Evolutionary conservation across 2,888 invertebrate species (phyloP), one percentile per base, ranked within the genome.

Genomic region (Drosophila prolongata): DNA sequence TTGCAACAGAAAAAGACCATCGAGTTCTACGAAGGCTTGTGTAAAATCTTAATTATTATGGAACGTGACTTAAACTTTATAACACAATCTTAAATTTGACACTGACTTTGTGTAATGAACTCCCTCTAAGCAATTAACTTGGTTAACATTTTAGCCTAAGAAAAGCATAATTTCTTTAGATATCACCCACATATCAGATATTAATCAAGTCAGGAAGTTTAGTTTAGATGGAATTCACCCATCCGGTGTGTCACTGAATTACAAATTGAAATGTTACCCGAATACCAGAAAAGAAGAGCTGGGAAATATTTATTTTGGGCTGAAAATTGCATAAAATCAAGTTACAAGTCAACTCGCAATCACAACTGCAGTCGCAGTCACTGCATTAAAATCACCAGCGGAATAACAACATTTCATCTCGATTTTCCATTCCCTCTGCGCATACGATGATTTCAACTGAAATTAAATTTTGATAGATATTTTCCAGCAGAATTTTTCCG

Each of bases 391-490:
- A 43, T 61, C 53, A 65, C 65, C 58, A 38, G 19, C 10, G 16
- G 54, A 49, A 65, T 50, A 73, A 40, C 47, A 60, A 66, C 65
- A 61, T 59, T 64, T 35, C 43, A 68, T 66, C 38, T 75, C 66
- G 54, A 65, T 70, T 65, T 74, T 74, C 62, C 52, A 59, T 78
- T 75, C 59, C 61, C 82, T 75, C 52, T 56, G 57, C 19, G n/a
- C 1, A 34, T 54, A 30, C 40, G 30, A 50, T 6, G 16, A 58
- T 59, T 35, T 56, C 56, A 30, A 59, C 70, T 71, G 70, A 74
- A 87, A 82, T 85, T 72, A 71, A 81, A 87, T 83, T 83, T 79
- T 69, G 70, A 82, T 82, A 75, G 72, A 73, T 50, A 84, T 77
- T 84, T 78, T 77, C 57, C 43, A 73, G 73, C 62, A 42, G 65